These are phyloP conservation scores for Bergia sp. DNA, from an alignment of 92 coral and sea anemone genomes.

Conservation along the genomic window DNA sequence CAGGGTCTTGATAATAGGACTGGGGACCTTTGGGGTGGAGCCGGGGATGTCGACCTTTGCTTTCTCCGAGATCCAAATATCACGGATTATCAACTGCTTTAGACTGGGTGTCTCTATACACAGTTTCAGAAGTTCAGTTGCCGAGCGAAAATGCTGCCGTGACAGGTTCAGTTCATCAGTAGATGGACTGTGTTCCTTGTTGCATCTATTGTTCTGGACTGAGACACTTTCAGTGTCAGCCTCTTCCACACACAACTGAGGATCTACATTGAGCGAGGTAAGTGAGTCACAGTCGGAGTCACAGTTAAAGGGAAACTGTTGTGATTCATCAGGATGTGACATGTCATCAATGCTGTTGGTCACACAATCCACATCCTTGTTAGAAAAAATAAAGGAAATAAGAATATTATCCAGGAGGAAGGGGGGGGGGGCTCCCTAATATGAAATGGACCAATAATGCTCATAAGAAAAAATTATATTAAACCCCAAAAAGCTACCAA, in stretches of 20 bases:
- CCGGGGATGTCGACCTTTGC: background rate
- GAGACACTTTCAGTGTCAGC: background rate
- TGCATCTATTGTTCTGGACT: background rate
- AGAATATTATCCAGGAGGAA: too few species aligned
- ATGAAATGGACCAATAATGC: too few species aligned
- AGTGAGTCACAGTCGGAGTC: background rate
- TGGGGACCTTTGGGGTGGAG: background rate
- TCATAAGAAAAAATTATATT: too few species aligned
- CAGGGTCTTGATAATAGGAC: background rate
- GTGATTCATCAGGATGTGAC: background rate
- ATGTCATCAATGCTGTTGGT: background rate
- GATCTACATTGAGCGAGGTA: background rate
- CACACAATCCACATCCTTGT: too few species aligned
- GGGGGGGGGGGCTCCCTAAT: too few species aligned
- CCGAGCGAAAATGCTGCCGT: constrained; percentile 9
- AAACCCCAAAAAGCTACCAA: too few species aligned
- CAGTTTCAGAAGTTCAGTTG: constrained; percentile 19
- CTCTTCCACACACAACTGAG: background rate
- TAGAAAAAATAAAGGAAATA: too few species aligned
- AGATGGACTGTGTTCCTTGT: background rate
- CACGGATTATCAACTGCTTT: constrained; percentile 21
- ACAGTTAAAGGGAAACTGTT: background rate
- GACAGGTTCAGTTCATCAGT: constrained; percentile 22
- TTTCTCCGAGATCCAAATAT: constrained; percentile 30
- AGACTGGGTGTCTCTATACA: constrained; percentile 20